phyloP scores from a whole-genome alignment of 1,140 invertebrate species.

The Neodiprion virginianus region DNA sequence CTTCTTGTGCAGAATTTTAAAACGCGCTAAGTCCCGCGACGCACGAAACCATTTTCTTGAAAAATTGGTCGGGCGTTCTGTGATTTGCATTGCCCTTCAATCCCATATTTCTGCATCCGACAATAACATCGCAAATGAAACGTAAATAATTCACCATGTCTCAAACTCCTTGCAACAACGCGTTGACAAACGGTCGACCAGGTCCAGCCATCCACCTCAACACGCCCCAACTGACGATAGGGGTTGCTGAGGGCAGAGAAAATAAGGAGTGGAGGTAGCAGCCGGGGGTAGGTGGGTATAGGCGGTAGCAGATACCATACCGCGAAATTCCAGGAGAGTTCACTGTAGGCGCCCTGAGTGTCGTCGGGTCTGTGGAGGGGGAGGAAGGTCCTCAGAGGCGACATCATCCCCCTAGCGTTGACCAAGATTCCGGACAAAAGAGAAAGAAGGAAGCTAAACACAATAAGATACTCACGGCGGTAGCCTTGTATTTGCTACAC shows the following conservation, averaged over 20 bases:
- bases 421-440: too few species aligned
- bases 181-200: slow-evolving; percentile 22
- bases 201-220: slow-evolving; percentile 38
- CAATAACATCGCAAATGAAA: not conserved
- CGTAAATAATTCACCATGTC: not conserved
- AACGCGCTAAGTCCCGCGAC: not conserved
- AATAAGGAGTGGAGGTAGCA: slow-evolving; percentile 4
- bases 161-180: not conserved
- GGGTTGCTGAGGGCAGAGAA: slow-evolving; percentile 33
- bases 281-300: slow-evolving; percentile 2
- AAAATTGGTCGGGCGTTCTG: not conserved
- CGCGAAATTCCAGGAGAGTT: slow-evolving; percentile 6
- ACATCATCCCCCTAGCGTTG: not conserved
- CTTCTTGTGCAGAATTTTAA: not conserved
- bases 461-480: too few species aligned
- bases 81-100: not conserved
- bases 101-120: not conserved
- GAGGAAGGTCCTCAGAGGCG: not conserved
- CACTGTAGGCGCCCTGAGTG: not conserved
- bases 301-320: not conserved
- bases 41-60: not conserved
- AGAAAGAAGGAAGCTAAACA: too few species aligned
- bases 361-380: not conserved
- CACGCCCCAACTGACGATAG: slow-evolving; percentile 43
- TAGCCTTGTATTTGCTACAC: too few species aligned